Percentiles rank a stretch among this genome's conserved stretches.
phyloP scores from a whole-genome alignment of 37 sponge, comb jelly and placozoan species.

The Aphrocallistes beatrix region DNA sequence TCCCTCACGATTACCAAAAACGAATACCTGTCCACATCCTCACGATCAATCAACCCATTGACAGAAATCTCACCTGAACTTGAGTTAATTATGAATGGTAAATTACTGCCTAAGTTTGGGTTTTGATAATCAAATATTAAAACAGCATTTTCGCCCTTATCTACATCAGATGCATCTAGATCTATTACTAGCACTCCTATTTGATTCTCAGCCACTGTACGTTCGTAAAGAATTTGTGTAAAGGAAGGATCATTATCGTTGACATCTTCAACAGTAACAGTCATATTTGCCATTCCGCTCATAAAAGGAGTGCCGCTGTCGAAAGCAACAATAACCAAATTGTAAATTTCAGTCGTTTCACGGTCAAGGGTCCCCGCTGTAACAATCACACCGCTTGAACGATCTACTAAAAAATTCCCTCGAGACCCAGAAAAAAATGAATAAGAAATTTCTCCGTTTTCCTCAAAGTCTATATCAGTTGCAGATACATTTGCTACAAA shows the following conservation, averaged over 20 bases:
- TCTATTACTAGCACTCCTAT: not conserved
- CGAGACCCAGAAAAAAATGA: not conserved
- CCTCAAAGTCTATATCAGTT: not conserved
- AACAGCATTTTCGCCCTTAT: not conserved
- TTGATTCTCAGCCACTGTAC: slow-evolving; percentile 1
- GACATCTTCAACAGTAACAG: not conserved
- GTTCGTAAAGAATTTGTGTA: not conserved
- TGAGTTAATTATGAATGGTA: not conserved
- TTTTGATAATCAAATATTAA: not conserved
- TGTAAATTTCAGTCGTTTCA: not conserved
- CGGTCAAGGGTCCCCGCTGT: not conserved
- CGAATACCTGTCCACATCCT: not conserved
- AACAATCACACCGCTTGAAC: not conserved
- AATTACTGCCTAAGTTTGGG: not conserved
- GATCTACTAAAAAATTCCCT: not conserved
- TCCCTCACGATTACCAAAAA: not conserved
- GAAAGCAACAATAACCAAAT: not conserved
- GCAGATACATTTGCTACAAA: not conserved
- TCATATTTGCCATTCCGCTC: not conserved
- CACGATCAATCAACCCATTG: slow-evolving; percentile 8
- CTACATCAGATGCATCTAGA: slow-evolving; percentile 14
- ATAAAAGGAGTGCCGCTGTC: not conserved
- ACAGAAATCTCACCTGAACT: slow-evolving; percentile 12
- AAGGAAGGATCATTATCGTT: not conserved
- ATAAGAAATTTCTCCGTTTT: not conserved